Percentiles rank a stretch among this genome's conserved stretches.
phyloP scores from a whole-genome alignment of 1,140 invertebrate genomes.

The Bradysia coprophila region DNA sequence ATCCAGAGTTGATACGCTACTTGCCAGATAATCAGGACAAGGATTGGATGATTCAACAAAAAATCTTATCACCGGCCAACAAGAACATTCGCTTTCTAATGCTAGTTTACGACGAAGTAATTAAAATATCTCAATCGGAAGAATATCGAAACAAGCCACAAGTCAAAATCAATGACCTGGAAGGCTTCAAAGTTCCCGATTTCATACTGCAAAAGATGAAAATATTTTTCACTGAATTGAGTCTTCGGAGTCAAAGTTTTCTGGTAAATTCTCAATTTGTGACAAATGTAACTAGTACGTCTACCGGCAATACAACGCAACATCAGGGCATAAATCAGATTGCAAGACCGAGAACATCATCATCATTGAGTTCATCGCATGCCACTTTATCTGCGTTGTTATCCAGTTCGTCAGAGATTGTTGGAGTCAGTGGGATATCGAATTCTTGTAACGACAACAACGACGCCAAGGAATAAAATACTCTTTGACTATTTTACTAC shows the following conservation, averaged over 20 bases:
- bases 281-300: constrained; percentile 4
- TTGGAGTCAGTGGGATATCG: too few species aligned
- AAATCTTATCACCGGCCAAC: constrained; percentile 17
- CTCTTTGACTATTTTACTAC: too few species aligned
- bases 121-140: constrained; percentile 14
- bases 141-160: constrained; percentile 13
- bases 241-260: constrained; percentile 21
- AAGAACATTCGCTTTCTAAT: constrained; percentile 19
- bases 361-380: constrained; percentile 20
- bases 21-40: constrained; percentile 19
- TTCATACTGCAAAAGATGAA: constrained; percentile 22
- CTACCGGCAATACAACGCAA: constrained; percentile 2
- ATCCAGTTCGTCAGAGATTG: too few species aligned
- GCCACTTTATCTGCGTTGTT: constrained; percentile 19
- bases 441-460: too few species aligned
- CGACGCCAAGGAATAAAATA: too few species aligned
- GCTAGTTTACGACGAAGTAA: constrained; percentile 19
- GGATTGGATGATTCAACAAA: constrained; percentile 15
- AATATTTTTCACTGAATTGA: constrained; percentile 19
- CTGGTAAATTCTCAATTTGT: constrained; percentile 19
- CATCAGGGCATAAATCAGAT: constrained; percentile 9
- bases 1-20: constrained; percentile 21
- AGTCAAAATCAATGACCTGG: constrained; percentile 16
- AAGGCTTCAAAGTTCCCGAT: constrained; percentile 17
- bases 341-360: too few species aligned